Base-by-base conservation (phyloP, 1,140 invertebrate genomes). In the Drosophila nikananu region DNA sequence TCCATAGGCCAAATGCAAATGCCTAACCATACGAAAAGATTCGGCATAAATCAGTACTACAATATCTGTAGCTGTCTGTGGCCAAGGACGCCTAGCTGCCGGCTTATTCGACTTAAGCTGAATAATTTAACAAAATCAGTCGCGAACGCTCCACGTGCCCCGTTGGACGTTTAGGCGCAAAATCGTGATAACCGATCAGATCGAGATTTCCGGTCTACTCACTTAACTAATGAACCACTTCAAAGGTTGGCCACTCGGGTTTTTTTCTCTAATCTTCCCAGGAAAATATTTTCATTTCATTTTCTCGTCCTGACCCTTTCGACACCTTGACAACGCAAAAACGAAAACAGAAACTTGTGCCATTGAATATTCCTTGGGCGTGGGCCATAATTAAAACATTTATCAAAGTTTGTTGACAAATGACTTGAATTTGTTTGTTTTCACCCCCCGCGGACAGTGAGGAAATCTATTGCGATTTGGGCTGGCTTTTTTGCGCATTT, bases 301-400 rank as follows among this genome's bases (percentile, higher is more conserved):
- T 60, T 73, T 21, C 67, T 52, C 17, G 19, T 13, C 49, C 68
- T 23, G 7, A 42, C 32, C 49, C 66, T 58, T 65, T 73, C 39
- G 35, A 55, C 71, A 72, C 66, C 83, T 72, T 41, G 68, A 5
- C 39, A 58, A 57, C 41, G 15, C 21, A 23, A 55, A 55, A 52
- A 5, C 27, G 27, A 52, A 52, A 32, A 35, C n/a, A 27, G 30
- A 51, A 71, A 64, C 32, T 30, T 49, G 23, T 37, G 44, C 77
- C 64, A 76, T 61, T 48, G 35, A 55, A 54, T 60, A 67, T 60
- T 55, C 42, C 48, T 17, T 55, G 37, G 30, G 37, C 62, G 59
- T 57, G 57, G 59, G 64, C 54, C 54, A 65, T 79, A 79, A 79
- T 79, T 79, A 79, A 79, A 79, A 79, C 77, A 79, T 79, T 79